phyloP scores from a whole-genome alignment of 2,888 invertebrate species.

The Leptinotarsa haldemani region DNA sequence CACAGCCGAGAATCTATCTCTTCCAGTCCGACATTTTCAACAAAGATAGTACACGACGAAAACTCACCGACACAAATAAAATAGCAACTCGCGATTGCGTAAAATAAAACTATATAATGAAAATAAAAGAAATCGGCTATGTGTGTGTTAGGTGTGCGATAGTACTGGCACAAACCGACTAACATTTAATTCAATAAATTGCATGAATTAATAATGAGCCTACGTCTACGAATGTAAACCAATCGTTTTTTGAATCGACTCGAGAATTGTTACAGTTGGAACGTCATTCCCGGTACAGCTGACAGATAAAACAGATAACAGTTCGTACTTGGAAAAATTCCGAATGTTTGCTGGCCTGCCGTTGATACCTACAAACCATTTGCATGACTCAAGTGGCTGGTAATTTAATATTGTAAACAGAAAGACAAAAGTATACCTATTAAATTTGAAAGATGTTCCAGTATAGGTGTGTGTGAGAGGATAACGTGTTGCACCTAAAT shows the following conservation, averaged over 20 bases:
- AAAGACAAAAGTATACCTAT: neutral
- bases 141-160: slow-evolving; percentile 3
- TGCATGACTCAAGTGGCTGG: slow-evolving; percentile 11
- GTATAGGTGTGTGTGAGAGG: no score
- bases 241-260: slow-evolving; percentile 32
- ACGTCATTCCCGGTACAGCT: slow-evolving; percentile 36
- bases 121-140: slow-evolving; percentile 26
- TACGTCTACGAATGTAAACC: slow-evolving; percentile 33
- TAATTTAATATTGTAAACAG: slow-evolving; percentile 6
- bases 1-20: neutral
- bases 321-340: slow-evolving; percentile 31
- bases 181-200: slow-evolving; percentile 38
- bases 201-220: slow-evolving; percentile 40
- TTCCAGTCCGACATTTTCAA: slow-evolving; percentile 21
- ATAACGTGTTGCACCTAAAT: no score
- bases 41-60: slow-evolving; percentile 25
- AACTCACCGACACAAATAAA: slow-evolving; percentile 29
- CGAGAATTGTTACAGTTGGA: slow-evolving; percentile 17
- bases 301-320: slow-evolving; percentile 44
- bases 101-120: slow-evolving; percentile 27
- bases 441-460: neutral
- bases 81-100: slow-evolving; percentile 21
- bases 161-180: slow-evolving; percentile 21
- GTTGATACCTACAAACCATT: neutral
- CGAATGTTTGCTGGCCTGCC: neutral